phyloP scores from a whole-genome alignment of 1,140 invertebrate species.

The Mactra quadrangularis region DNA sequence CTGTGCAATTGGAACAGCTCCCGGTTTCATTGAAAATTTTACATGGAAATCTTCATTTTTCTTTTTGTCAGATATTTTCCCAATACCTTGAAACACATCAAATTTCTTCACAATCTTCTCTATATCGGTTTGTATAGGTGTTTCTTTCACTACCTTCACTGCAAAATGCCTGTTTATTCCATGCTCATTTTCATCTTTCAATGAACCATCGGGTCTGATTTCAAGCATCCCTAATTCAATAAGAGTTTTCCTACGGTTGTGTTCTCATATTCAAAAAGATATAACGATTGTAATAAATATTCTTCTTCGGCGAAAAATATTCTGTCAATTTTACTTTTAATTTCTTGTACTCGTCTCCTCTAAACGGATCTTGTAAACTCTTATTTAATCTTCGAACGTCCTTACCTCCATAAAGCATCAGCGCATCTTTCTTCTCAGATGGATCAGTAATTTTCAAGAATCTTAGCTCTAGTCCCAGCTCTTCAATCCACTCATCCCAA shows the following conservation, averaged over 20 bases:
- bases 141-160: not conserved
- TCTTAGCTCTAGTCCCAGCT: not conserved
- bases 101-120: not conserved
- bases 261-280: conserved; percentile 8
- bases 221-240: not conserved
- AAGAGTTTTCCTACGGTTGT: not conserved
- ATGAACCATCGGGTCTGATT: not conserved
- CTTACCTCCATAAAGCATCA: conserved; percentile 2
- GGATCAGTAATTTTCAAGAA: not conserved
- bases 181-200: not conserved
- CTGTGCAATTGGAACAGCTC: conserved; percentile 7
- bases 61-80: conserved; percentile 2
- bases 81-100: conserved; percentile 16
- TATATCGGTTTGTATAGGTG: not conserved
- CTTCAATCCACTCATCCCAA: not conserved
- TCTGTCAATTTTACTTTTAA: conserved; percentile 1
- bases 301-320: conserved; percentile 20
- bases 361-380: not conserved
- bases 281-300: not conserved
- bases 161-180: not conserved
- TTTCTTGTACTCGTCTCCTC: not conserved
- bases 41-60: conserved; percentile 1
- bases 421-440: not conserved
- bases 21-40: conserved; percentile 26
- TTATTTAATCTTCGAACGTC: not conserved